Conservation (phyloP, 2,888 invertebrate genomes). For the Zaprionus obscuricornis region DNA sequence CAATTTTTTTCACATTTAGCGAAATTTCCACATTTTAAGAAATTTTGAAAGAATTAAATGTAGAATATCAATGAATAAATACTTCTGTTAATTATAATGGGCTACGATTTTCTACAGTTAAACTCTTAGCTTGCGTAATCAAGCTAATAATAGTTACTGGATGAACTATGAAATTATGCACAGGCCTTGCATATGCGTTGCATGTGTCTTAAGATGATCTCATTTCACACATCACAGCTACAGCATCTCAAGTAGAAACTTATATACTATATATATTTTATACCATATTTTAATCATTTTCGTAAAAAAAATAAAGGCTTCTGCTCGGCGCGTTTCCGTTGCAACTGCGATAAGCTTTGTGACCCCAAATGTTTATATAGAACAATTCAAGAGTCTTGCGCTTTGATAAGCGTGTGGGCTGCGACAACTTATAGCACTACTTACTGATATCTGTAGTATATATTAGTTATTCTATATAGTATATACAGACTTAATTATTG, state of each 20-base stretch:
- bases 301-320: conserved; percentile 1
- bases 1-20: too few species aligned
- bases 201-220: conserved; percentile 47
- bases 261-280: neutral
- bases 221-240: conserved; percentile 28
- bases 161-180: conserved; percentile 18
- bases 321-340: conserved; percentile 51
- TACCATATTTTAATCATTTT: neutral
- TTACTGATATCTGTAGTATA: conserved; percentile 28
- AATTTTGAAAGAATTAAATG: too few species aligned
- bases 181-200: conserved; percentile 41
- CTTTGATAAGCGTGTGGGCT: conserved; percentile 48
- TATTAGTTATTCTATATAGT: neutral
- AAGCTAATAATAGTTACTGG: conserved; percentile 15
- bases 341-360: conserved; percentile 64
- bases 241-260: neutral
- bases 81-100: too few species aligned
- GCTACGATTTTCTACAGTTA: neutral
- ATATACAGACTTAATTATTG: too few species aligned
- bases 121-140: conserved; percentile 22
- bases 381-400: conserved; percentile 27
- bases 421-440: conserved; percentile 19
- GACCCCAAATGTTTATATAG: conserved; percentile 51
- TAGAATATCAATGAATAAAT: neutral
- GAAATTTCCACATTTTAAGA: too few species aligned